Percentiles rank a stretch among this genome's conserved stretches.
Evolutionary conservation across 2,888 invertebrate genomes (phyloP).

Genomic region (Gordius sp.): DNA sequence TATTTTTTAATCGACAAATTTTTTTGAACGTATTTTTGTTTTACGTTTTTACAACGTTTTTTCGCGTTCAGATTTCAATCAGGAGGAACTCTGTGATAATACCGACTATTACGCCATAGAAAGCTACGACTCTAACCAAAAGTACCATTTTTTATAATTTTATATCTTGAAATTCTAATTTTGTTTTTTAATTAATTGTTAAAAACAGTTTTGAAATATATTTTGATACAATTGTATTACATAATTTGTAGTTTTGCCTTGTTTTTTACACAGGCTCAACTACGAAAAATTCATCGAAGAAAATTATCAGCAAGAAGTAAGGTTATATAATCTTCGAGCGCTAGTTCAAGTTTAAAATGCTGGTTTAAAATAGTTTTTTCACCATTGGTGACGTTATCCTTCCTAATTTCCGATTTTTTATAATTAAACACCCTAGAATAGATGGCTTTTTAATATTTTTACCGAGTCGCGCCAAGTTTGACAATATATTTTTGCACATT

Average conservation of each 20-base stretch:
- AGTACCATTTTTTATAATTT: neutral
- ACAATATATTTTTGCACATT: neutral
- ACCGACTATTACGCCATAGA: neutral
- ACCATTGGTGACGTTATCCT: no score
- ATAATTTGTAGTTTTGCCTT: neutral
- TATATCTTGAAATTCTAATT: neutral
- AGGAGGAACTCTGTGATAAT: conserved; percentile 5
- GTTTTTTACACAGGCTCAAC: neutral
- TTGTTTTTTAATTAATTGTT: neutral
- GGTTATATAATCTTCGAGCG: no score
- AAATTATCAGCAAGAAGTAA: neutral
- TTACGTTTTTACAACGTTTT: no score
- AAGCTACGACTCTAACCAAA: neutral
- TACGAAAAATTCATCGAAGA: neutral
- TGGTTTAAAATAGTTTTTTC: no score
- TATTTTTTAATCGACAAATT: no score
- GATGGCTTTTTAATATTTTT: neutral
- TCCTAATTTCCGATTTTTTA: neutral
- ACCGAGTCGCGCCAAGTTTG: no score
- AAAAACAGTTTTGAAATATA: neutral
- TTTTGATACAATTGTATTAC: neutral
- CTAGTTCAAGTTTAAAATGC: no score
- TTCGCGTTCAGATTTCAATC: no score
- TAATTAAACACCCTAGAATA: neutral
- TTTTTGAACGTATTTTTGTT: no score